phyloP scores from a whole-genome alignment of 2,888 invertebrate genomes.

The Bombyx huttoni region DNA sequence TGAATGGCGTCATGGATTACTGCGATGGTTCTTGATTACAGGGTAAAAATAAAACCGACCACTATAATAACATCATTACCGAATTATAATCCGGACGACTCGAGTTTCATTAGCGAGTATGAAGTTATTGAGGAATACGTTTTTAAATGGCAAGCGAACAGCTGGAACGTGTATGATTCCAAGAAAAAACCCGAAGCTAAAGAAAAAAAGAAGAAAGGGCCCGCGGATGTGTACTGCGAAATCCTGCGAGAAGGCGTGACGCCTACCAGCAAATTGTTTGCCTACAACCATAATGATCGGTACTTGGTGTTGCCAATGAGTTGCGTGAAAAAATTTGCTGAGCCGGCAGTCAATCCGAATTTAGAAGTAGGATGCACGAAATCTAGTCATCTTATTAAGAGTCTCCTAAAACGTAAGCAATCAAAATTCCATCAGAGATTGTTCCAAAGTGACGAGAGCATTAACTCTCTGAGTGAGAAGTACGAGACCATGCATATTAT shows the following conservation, averaged over 20 bases:
- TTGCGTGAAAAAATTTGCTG: conserved; percentile 12
- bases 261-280: conserved; percentile 53
- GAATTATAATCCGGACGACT: conserved; percentile 27
- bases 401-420: conserved; percentile 14
- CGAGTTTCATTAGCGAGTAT: conserved; percentile 19
- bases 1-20: neutral
- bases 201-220: conserved; percentile 65
- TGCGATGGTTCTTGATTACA: conserved; percentile 14
- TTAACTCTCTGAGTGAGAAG: conserved; percentile 22
- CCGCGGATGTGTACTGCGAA: conserved; percentile 22
- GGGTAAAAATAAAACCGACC: conserved; percentile 44
- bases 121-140: conserved; percentile 31
- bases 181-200: conserved; percentile 74
- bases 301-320: conserved; percentile 44
- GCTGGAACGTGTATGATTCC: conserved; percentile 73
- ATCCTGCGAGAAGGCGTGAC: conserved; percentile 33
- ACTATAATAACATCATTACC: conserved; percentile 41
- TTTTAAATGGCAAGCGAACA: conserved; percentile 82
- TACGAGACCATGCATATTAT: conserved; percentile 56
- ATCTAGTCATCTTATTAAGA: conserved; percentile 21
- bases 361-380: conserved; percentile 27
- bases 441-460: conserved; percentile 43
- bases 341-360: conserved; percentile 18
- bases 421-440: conserved; percentile 29
- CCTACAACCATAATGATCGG: conserved; percentile 74